phyloP scores from a whole-genome alignment of 2,888 invertebrate species.

The Nomada fucata region DNA sequence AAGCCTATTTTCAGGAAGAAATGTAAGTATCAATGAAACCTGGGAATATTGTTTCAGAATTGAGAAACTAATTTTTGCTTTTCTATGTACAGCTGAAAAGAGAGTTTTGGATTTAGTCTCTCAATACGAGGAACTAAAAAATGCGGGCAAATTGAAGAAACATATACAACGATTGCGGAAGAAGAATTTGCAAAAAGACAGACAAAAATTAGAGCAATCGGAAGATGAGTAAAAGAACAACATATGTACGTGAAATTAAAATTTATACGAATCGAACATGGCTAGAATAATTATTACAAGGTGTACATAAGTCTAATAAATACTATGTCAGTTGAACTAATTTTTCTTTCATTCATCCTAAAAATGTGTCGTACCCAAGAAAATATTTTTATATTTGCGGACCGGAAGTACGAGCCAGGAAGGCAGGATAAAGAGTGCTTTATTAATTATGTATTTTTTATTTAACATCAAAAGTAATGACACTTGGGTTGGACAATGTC shows the following conservation, averaged over 20 bases:
- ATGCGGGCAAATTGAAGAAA: conserved; percentile 90
- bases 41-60: background rate
- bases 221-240: conserved; percentile 35
- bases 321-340: conserved; percentile 25
- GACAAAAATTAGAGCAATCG: conserved; percentile 66
- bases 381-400: background rate
- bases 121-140: conserved; percentile 92
- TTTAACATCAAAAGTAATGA: conserved; percentile 84
- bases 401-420: conserved; percentile 40
- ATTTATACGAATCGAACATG: conserved; percentile 47
- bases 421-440: conserved; percentile 60
- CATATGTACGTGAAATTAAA: conserved; percentile 35
- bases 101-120: conserved; percentile 90
- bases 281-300: conserved; percentile 33
- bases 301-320: conserved; percentile 59
- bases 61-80: conserved; percentile 2
- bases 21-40: conserved; percentile 85
- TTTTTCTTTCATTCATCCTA: background rate
- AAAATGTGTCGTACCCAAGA: background rate
- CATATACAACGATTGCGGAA: conserved; percentile 93
- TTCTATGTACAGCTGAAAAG: conserved; percentile 88
- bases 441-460: conserved; percentile 83
- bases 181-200: conserved; percentile 86
- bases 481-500: conserved; percentile 84
- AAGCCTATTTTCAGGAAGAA: conserved; percentile 90